phyloP scores from a whole-genome alignment of 1,140 invertebrate genomes.

The Tetramorium parvispinum region DNA sequence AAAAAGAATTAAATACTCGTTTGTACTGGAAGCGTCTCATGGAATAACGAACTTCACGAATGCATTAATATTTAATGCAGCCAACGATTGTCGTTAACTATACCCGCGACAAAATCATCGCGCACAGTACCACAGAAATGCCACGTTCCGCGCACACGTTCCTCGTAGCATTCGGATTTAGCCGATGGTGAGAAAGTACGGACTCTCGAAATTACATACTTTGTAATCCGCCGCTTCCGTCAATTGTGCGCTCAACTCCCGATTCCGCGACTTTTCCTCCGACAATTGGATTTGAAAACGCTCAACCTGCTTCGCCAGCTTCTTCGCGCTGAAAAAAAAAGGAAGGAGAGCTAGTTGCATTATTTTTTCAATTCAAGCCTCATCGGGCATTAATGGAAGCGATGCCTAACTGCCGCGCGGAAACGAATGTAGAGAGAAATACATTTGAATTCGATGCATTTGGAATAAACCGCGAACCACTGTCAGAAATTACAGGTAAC shows the following conservation, averaged over 20 bases:
- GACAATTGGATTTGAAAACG: constrained; percentile 90
- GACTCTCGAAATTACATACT: constrained; percentile 77
- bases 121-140: not conserved
- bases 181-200: constrained; percentile 23
- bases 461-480: not conserved
- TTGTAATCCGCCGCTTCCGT: constrained; percentile 94
- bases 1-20: not conserved
- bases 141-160: not conserved
- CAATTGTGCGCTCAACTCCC: constrained; percentile 92
- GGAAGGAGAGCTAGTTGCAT: not conserved
- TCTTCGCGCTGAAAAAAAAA: constrained; percentile 87
- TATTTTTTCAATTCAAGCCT: not conserved
- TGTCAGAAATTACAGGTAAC: constrained; percentile 2
- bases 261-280: constrained; percentile 90
- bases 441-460: not conserved
- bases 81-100: not conserved
- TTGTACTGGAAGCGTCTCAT: not conserved
- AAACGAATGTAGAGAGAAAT: not conserved
- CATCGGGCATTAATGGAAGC: not conserved
- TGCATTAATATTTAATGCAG: not conserved
- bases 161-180: not conserved
- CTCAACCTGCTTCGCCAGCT: constrained; percentile 92
- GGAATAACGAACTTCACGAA: not conserved
- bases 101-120: not conserved
- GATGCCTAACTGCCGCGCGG: not conserved